phyloP scores from a whole-genome alignment of 2,888 invertebrate genomes.

The Gastracanthus pulcherrimus region DNA sequence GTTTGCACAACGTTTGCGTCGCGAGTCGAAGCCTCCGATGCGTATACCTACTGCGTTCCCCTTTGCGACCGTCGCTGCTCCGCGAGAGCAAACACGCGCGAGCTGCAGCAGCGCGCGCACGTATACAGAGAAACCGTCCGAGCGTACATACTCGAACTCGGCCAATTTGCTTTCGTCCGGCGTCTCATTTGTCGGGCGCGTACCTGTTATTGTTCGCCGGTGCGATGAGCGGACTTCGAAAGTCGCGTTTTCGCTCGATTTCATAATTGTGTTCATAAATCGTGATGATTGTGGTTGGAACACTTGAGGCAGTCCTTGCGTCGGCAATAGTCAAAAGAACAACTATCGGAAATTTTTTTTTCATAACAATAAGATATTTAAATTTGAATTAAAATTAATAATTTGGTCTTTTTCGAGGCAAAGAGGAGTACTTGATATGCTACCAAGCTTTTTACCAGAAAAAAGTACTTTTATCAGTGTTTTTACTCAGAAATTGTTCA shows the following conservation, averaged over 20 bases:
- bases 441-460: too few relatives aligned
- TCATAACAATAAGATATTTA: too few relatives aligned
- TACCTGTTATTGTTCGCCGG: slow-evolving; percentile 63
- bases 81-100: too few relatives aligned
- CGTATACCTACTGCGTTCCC: slow-evolving; percentile 31
- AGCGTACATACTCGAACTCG: slow-evolving; percentile 44
- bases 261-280: background rate
- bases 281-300: too few relatives aligned
- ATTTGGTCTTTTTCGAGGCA: too few relatives aligned
- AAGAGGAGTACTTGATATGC: too few relatives aligned
- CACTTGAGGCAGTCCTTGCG: too few relatives aligned
- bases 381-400: too few relatives aligned
- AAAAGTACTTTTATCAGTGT: too few relatives aligned
- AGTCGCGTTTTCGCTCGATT: slow-evolving; percentile 52
- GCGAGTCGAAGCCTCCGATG: background rate
- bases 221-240: slow-evolving; percentile 44
- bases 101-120: background rate
- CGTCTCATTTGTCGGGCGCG: slow-evolving; percentile 66
- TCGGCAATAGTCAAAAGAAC: too few relatives aligned
- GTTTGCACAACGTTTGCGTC: slow-evolving; percentile 14
- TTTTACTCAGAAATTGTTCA: too few relatives aligned
- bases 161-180: slow-evolving; percentile 60
- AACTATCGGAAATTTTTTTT: too few relatives aligned
- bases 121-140: background rate
- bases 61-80: background rate